These are phyloP conservation scores for Apis dorsata DNA, from an alignment of 1,140 invertebrate species.

Conservation along the genomic window DNA sequence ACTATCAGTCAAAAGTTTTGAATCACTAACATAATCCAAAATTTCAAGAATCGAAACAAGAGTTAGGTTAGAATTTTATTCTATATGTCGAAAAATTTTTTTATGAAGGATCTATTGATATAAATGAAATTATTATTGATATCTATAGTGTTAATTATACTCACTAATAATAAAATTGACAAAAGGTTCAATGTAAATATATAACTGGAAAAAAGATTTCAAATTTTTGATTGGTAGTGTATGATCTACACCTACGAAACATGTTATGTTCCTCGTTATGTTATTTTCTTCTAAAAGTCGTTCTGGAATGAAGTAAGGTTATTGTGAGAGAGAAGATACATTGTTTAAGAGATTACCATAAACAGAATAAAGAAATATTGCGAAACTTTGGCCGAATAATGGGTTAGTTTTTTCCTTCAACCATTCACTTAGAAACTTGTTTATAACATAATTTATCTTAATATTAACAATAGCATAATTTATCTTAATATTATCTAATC, in stretches of 20 bases:
- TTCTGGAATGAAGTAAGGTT: slow-evolving; percentile 16
- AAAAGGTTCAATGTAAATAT: too few relatives aligned
- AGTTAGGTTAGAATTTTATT: too few relatives aligned
- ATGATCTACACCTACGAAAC: not conserved
- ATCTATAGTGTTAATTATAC: too few relatives aligned
- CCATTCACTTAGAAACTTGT: not conserved
- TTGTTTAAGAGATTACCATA: not conserved
- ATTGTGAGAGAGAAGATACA: not conserved
- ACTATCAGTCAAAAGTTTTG: too few relatives aligned
- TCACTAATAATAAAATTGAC: too few relatives aligned
- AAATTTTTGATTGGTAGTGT: too few relatives aligned
- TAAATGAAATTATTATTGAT: too few relatives aligned
- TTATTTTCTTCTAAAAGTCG: slow-evolving; percentile 4
- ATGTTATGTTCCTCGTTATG: not conserved
- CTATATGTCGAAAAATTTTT: too few relatives aligned
- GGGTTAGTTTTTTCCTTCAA: not conserved
- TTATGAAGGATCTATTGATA: too few relatives aligned
- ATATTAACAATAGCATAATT: not conserved
- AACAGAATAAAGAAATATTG: not conserved
- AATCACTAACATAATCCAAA: too few relatives aligned
- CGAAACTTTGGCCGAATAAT: slow-evolving; percentile 5
- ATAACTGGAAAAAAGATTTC: too few relatives aligned
- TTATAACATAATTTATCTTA: not conserved
- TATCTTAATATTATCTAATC: not conserved
- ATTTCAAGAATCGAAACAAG: too few relatives aligned